Conservation (phyloP, 1,140 invertebrate species). For the Drosophila saltans region DNA sequence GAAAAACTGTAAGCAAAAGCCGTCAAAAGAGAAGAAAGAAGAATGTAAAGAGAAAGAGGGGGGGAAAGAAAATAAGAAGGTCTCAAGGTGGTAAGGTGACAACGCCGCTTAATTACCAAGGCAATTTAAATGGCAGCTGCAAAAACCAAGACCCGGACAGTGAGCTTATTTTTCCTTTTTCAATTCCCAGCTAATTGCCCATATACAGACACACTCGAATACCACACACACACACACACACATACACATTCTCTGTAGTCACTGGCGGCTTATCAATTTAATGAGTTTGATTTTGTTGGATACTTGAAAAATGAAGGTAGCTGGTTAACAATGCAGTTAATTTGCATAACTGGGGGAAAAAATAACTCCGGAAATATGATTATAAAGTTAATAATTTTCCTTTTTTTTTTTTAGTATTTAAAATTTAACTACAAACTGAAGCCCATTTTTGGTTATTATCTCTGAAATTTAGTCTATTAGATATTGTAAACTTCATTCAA, state of each 20-base stretch:
- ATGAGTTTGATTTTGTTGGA: constrained; percentile 28
- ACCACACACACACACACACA: background rate
- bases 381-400: background rate
- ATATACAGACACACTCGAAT: background rate
- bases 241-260: constrained; percentile 3
- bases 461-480: too few relatives aligned
- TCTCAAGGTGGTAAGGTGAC: constrained; percentile 40
- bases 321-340: background rate
- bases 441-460: too few relatives aligned
- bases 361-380: background rate
- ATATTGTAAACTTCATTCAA: background rate
- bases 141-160: background rate
- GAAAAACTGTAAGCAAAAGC: background rate
- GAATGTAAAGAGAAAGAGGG: too few relatives aligned
- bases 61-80: background rate
- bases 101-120: constrained; percentile 47
- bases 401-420: too few relatives aligned
- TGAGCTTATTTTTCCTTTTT: constrained; percentile 7
- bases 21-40: too few relatives aligned
- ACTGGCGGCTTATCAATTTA: constrained; percentile 60
- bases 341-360: constrained; percentile 3
- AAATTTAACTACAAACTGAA: too few relatives aligned
- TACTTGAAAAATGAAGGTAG: background rate
- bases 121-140: constrained; percentile 40
- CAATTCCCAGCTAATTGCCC: constrained; percentile 48